Base-by-base conservation (phyloP, 2,113 vertebrate species). In the Salvelinus namaycush region DNA sequence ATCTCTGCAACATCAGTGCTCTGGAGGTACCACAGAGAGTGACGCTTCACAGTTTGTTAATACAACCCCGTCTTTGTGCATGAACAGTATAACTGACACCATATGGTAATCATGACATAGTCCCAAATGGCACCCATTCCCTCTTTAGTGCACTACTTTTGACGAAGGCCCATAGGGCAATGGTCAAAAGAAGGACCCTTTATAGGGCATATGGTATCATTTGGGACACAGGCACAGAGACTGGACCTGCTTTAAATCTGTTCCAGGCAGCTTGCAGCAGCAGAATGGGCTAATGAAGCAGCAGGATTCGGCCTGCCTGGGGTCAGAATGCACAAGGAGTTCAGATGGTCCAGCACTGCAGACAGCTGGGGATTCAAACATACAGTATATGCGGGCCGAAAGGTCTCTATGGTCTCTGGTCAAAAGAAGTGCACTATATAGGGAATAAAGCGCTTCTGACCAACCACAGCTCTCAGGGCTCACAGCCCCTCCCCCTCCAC, bases 231-330 rank as follows among this genome's bases (percentile, higher is more conserved):
- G 8, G 3, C 9, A 44, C 9, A 44, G 39, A 44, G 80, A 79
- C 79, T 73, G 86, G 86, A 86, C 90, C 84, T 84, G 84, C 83
- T 83, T 88, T 81, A 54, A 86, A 79, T 73, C 24, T 31, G 69
- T 84, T 84, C 74, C 73, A 1, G 81, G 85, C 87, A 57, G 86
- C 87, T 67, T 76, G 75, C 77, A 72, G 75, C 81, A 87, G 78
- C 76, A 78, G 77, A 80, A 66, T 77, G 89, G 83, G 84, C 87
- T 88, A 90, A 90, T 90, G 89, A 89, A 85, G 85, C 87, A 75
- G 89, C 83, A 80, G 86, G 77, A 81, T 14, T 76, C 60, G 69
- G 89, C 86, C 60, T 73, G 89, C 86, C 90, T 72, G 79, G 66
- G 84, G 87, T 85, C 79, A 81, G 79, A 79, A 85, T 81, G 78